These are phyloP conservation scores for Cotesia vestalis DNA, from an alignment of 1,140 invertebrate species.

Conservation along the genomic window DNA sequence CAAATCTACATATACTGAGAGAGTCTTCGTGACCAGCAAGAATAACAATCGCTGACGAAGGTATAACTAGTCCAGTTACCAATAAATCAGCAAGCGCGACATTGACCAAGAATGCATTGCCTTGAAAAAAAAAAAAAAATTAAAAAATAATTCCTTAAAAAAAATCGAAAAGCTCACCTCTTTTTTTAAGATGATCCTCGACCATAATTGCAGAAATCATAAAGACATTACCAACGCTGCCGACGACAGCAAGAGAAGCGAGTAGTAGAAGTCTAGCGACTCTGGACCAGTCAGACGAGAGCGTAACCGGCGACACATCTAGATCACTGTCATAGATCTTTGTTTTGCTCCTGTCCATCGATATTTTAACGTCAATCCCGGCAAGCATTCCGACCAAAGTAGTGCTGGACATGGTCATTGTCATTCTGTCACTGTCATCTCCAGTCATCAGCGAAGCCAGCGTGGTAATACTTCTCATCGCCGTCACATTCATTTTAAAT, in stretches of 20 bases:
- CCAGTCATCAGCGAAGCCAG: not conserved
- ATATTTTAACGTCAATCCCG: constrained; percentile 47
- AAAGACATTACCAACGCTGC: constrained; percentile 79
- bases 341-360: constrained; percentile 32
- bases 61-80: constrained; percentile 77
- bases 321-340: constrained; percentile 47
- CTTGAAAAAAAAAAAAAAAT: constrained; percentile 66
- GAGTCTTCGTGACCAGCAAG: constrained; percentile 73
- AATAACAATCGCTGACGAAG: constrained; percentile 75
- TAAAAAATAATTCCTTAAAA: constrained; percentile 43
- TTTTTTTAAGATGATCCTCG: constrained; percentile 75
- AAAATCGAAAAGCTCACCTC: constrained; percentile 64
- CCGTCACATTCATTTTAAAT: not conserved
- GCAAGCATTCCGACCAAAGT: constrained; percentile 49
- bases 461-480: constrained; percentile 32
- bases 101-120: constrained; percentile 83
- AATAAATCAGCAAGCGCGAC: constrained; percentile 79
- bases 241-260: constrained; percentile 72
- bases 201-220: constrained; percentile 81
- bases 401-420: constrained; percentile 40
- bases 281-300: constrained; percentile 75
- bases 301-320: constrained; percentile 70
- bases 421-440: constrained; percentile 41
- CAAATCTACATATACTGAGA: constrained; percentile 71
- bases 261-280: constrained; percentile 75